These are phyloP conservation scores for Rhinolophus sinicus DNA, from an alignment of 2,113 vertebrate species.

Conservation along the genomic window DNA sequence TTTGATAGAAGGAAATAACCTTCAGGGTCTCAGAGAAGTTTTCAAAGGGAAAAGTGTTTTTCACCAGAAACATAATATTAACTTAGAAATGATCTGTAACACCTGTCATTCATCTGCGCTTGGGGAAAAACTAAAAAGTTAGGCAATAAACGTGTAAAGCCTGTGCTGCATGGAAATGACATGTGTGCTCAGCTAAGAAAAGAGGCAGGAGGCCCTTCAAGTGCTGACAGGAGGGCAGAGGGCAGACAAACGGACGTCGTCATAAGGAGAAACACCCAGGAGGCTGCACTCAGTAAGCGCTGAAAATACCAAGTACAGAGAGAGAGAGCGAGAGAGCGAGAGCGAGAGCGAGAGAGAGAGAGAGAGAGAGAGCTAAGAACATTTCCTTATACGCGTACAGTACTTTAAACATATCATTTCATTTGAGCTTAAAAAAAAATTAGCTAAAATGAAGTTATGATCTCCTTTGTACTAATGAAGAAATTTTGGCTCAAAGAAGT, in stretches of 20 bases:
- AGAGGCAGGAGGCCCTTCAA: background rate
- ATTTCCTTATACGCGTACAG: background rate
- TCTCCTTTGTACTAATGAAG: background rate
- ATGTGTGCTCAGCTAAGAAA: background rate
- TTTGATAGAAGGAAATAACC: slow-evolving; percentile 60
- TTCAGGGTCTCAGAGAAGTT: slow-evolving; percentile 38
- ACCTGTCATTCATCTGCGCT: slow-evolving; percentile 42
- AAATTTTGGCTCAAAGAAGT: background rate
- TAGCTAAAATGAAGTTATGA: background rate
- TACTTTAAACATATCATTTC: background rate
- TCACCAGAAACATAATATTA: slow-evolving; percentile 52
- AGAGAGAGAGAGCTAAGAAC: background rate
- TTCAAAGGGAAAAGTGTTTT: slow-evolving; percentile 48
- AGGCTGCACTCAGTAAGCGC: background rate
- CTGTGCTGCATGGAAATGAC: background rate
- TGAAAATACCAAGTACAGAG: background rate
- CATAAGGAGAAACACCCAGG: background rate
- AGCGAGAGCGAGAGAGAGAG: too few species aligned
- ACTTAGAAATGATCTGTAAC: slow-evolving; percentile 61
- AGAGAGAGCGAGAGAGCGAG: too few species aligned
- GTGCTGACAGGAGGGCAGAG: background rate
- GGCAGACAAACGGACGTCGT: background rate
- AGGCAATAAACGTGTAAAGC: background rate
- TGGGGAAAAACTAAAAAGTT: background rate
- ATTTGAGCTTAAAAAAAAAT: background rate